Evolutionary conservation across 1,140 invertebrate genomes (phyloP), one percentile per base, ranked within the genome.

Genomic region (Hormaphis cornu): DNA sequence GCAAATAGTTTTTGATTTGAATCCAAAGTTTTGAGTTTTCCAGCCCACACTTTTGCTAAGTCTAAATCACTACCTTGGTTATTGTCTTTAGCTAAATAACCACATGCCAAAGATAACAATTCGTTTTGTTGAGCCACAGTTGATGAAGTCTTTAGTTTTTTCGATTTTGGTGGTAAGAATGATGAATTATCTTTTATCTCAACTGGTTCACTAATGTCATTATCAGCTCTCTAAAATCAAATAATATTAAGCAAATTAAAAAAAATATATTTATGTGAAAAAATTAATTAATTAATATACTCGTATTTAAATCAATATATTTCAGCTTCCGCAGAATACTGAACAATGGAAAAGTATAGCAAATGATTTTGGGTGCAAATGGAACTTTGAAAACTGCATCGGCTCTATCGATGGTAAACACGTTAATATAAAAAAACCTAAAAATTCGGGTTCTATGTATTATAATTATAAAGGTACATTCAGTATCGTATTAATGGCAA

Each of bases 401-500:
- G 75, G 77, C 0, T 75, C 76, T 7, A 72, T 81, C 2, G 78
- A 80, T 72, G 77, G 79, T 7, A 79, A 79, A 59, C 77, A 81
- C 58, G 70, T 81, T 22, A 26, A 72, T 8, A 77, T 79, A 50
- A 69, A 74, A 70, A 63, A 54, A 16, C 70, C 82, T 78, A 3
- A 16, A 44, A 76, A 75, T 53, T 74, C 73, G 42, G 73, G 70
- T 16, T 61, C 50, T 12, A 22, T 71, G 37, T 73, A 72, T 56
- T 73, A 71, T 26, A 73, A 73, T 52, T 71, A 73, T 59, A 71
- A 73, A 61, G 44, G 26, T 18, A 59, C 53, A 35, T 72, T 71
- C 10, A 73, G 72, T 70, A 70, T 73, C 12, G 63, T 73, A 18
- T 40, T 74, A 52, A 52, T 73, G 35, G 73, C 70, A 35, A 24